Evolutionary conservation across 1,140 invertebrate genomes (phyloP), one percentile per base, ranked within the genome.

Genomic region (Lycorma delicatula): DNA sequence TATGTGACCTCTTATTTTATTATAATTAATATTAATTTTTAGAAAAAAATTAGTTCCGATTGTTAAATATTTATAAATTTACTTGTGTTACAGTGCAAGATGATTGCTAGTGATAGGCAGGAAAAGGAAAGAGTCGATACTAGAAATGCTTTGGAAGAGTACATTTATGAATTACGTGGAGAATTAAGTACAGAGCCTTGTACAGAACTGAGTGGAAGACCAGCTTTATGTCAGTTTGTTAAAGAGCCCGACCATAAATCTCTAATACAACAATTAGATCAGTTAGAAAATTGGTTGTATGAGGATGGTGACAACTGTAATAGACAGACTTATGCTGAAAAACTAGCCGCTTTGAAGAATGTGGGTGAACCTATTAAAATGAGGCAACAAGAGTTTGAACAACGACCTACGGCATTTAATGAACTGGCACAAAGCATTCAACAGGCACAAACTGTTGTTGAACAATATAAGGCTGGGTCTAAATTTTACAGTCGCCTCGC

Each of bases 141-240:
- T 0, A 89, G 94, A 66, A 99, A 99, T 75, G 88, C 92, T 3
- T 79, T 99, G 1, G 97, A 99, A 73, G 97, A 99, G 74, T 99
- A 97, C 68, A 91, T 99, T 16, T 99, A 99, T 70, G 94, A 98
- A 63, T 79, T 97, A 69, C 80, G 97, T 54, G 85, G 87, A 23
- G 93, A 94, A 70, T 66, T 96, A 13, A 79, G 74, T 6, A 78
- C 84, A 55, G 86, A 86, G 18, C 41, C 41, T 16, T 12, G 9
- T 22, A 44, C 7, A 20, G 41, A 44, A 16, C 41, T 22, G 6
- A 44, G 23, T 11, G 41, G 41, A 16, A 16, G 41, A 16, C 87
- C 85, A 55, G 78, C 86, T 23, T 75, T 93, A 22, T 84, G 85
- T 54, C 77, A 81, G 6, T 98, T 95, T 1, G 75, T 81, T 3